Evolutionary conservation across 2,797 vertebrate genomes (phyloP).

Genomic region (Decapterus maruadsi): DNA sequence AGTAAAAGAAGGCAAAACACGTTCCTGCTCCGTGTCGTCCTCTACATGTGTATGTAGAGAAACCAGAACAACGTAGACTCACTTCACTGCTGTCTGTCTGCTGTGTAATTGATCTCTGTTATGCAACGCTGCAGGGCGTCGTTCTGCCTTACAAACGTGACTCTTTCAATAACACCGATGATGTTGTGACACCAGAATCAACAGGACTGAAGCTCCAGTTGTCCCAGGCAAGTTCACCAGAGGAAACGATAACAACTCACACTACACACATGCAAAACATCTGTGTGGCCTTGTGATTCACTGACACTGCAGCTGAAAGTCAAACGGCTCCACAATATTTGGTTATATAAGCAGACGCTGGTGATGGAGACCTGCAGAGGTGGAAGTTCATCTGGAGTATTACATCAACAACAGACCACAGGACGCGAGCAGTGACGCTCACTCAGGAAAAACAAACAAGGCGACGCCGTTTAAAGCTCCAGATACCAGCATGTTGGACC

Average conservation of each 20-base stretch:
- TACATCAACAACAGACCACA: slow-evolving; percentile 24
- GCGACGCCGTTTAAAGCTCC: not conserved
- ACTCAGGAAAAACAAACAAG: not conserved
- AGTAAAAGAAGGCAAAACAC: no score
- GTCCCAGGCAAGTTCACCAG: not conserved
- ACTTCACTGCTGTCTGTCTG: slow-evolving; percentile 32
- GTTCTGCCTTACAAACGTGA: slow-evolving; percentile 52
- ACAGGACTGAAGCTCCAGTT: slow-evolving; percentile 2
- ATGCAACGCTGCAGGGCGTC: slow-evolving; percentile 66
- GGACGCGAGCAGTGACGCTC: slow-evolving; percentile 9
- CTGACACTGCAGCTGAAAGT: slow-evolving; percentile 49
- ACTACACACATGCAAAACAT: slow-evolving; percentile 46
- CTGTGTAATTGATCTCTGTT: slow-evolving; percentile 72
- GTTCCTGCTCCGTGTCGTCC: no score
- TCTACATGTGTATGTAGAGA: slow-evolving; percentile 24
- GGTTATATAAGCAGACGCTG: slow-evolving; percentile 61
- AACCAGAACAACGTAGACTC: slow-evolving; percentile 28
- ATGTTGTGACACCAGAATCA: not conserved
- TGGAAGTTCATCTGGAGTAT: slow-evolving; percentile 19
- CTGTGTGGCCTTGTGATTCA: slow-evolving; percentile 30
- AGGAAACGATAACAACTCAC: slow-evolving; percentile 40
- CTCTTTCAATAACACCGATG: slow-evolving; percentile 27
- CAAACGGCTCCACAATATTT: slow-evolving; percentile 49
- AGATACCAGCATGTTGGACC: no score
- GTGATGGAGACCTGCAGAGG: slow-evolving; percentile 22